Conservation (phyloP, 1,140 invertebrate species). For the Caligus rogercresseyi region DNA sequence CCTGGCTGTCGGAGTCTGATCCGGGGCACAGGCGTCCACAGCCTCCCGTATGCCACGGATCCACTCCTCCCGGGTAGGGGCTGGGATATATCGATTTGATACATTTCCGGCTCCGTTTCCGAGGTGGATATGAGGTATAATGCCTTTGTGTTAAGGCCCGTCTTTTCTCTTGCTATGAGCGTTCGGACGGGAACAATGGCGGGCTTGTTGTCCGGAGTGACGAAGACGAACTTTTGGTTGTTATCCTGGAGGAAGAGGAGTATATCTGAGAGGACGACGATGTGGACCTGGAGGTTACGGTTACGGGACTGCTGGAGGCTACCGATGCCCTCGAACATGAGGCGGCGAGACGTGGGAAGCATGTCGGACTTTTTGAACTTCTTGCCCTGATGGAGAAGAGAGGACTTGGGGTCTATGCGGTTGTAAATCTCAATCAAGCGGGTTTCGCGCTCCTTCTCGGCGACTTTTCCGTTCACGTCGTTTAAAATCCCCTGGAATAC, state of each 20-base stretch:
- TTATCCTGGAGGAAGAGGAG: slow-evolving; percentile 77
- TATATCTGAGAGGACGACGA: slow-evolving; percentile 74
- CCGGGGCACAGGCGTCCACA: slow-evolving; percentile 31
- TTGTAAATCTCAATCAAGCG: slow-evolving; percentile 79
- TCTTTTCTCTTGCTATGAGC: slow-evolving; percentile 43
- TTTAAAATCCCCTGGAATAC: slow-evolving; percentile 52
- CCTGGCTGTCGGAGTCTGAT: slow-evolving; percentile 41
- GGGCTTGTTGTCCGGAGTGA: slow-evolving; percentile 39
- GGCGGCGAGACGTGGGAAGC: slow-evolving; percentile 52
- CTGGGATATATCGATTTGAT: slow-evolving; percentile 71
- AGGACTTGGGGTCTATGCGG: slow-evolving; percentile 77
- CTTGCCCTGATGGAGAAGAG: slow-evolving; percentile 53
- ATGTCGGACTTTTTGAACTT: slow-evolving; percentile 93
- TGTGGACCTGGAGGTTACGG: slow-evolving; percentile 61
- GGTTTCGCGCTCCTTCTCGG: slow-evolving; percentile 70
- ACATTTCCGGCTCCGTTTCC: slow-evolving; percentile 77
- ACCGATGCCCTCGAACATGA: slow-evolving; percentile 68
- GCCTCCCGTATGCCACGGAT: slow-evolving; percentile 54
- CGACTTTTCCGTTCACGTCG: slow-evolving; percentile 75
- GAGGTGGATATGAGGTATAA: slow-evolving; percentile 69
- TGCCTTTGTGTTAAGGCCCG: slow-evolving; percentile 52
- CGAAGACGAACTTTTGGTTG: slow-evolving; percentile 44
- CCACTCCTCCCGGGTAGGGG: slow-evolving; percentile 76
- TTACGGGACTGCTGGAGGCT: slow-evolving; percentile 61
- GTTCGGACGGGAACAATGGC: slow-evolving; percentile 78